A percentile compares a stretch with the other conserved stretches of the same genome.
Evolutionary conservation across 1,140 invertebrate species (phyloP).

Genomic region (Pteromalus puparum): DNA sequence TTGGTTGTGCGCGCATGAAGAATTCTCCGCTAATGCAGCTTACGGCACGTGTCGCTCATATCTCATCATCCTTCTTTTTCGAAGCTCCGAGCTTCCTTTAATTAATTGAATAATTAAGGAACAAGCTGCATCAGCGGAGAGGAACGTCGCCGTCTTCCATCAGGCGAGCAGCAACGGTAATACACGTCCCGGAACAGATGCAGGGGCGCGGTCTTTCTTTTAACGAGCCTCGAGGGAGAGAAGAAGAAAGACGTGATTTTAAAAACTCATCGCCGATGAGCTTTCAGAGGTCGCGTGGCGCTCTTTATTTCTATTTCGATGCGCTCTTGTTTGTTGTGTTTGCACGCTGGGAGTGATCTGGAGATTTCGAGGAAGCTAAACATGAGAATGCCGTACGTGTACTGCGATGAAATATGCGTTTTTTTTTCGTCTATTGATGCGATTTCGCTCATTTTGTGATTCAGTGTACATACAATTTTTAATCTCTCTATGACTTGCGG

Average conservation of each 20-base stretch:
- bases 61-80: slow-evolving; percentile 8
- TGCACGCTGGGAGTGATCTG: neutral
- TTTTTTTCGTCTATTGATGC: neutral
- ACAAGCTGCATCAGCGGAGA: neutral
- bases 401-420: neutral
- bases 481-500: too few species aligned
- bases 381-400: neutral
- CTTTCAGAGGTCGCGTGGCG: neutral
- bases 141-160: neutral
- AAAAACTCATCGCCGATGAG: slow-evolving; percentile 8
- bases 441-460: too few species aligned
- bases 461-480: too few species aligned
- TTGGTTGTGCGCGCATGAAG: too few species aligned
- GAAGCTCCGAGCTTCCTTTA: neutral
- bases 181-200: neutral
- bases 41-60: neutral
- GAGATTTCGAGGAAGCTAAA: neutral
- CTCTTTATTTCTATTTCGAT: slow-evolving; percentile 32
- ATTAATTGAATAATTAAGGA: slow-evolving; percentile 41
- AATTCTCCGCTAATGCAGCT: too few species aligned
- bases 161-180: neutral
- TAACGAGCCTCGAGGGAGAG: slow-evolving; percentile 8
- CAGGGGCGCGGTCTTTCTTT: neutral
- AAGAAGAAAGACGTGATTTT: slow-evolving; percentile 39
- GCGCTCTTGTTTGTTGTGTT: neutral